Percentiles rank a stretch among this genome's conserved stretches.
These are phyloP conservation scores for Napeogenes sylphis DNA, from an alignment of 2,888 invertebrate species.

Conservation along the genomic window DNA sequence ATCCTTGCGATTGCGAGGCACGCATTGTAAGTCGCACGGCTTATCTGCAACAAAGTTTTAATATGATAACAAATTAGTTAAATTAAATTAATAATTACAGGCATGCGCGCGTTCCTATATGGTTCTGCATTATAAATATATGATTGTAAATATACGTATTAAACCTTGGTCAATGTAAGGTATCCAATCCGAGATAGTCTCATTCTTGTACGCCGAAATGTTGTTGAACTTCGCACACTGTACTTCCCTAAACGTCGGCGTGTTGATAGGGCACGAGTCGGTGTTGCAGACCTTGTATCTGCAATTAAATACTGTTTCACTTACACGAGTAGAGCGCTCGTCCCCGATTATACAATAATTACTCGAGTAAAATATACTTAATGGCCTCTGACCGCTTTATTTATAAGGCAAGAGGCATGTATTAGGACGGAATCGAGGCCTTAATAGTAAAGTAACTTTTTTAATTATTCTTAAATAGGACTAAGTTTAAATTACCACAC, in stretches of 20 bases:
- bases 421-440: conserved; percentile 1
- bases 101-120: not conserved
- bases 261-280: conserved; percentile 82
- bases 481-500: not conserved
- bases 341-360: not conserved
- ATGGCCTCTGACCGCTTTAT: not conserved
- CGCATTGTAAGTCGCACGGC: conserved; percentile 90
- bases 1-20: conserved; percentile 85
- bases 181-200: conserved; percentile 82
- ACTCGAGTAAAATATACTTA: not conserved
- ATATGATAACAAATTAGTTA: conserved; percentile 6
- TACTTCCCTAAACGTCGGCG: conserved; percentile 84
- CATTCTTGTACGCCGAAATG: conserved; percentile 79
- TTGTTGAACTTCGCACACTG: conserved; percentile 87
- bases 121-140: conserved; percentile 2
- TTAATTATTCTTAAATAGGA: not conserved
- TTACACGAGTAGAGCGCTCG: not conserved
- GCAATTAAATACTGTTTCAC: conserved; percentile 31
- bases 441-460: not conserved
- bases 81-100: too few species aligned
- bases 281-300: conserved; percentile 90
- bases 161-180: conserved; percentile 86
- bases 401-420: not conserved
- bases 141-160: conserved; percentile 17
- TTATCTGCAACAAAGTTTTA: conserved; percentile 72